Conservation (phyloP, 2,113 vertebrate genomes). For the Seriola rivoliana region DNA sequence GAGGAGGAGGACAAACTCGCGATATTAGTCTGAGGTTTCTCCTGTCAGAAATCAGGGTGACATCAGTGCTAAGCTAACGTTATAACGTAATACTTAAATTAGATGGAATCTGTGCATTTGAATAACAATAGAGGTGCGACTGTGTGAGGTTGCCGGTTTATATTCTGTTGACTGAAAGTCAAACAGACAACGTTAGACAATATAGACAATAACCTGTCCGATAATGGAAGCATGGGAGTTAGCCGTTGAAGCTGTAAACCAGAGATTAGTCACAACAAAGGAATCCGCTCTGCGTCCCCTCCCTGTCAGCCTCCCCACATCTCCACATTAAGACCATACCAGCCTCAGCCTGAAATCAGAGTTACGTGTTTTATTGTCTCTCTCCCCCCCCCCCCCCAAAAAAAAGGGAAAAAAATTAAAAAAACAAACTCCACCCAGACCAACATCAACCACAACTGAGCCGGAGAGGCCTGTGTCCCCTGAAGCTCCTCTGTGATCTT, state of each 20-base stretch:
- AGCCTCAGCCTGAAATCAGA: neutral
- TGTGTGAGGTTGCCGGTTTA: neutral
- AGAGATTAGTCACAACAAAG: conserved; percentile 82
- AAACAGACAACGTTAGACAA: accelerated
- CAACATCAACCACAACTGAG: neutral
- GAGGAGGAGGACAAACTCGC: too few species aligned
- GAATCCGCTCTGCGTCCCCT: conserved; percentile 73
- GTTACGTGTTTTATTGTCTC: neutral
- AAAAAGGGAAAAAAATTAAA: too few species aligned
- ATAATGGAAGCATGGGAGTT: conserved; percentile 48
- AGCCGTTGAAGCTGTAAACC: conserved; percentile 42
- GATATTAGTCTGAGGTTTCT: neutral
- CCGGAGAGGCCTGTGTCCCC: conserved; percentile 24
- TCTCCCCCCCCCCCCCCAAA: too few species aligned
- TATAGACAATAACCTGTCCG: conserved; percentile 38
- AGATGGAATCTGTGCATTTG: accelerated
- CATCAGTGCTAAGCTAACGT: neutral
- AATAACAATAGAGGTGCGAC: accelerated
- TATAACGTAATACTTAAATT: accelerated
- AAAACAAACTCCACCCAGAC: conserved; percentile 19
- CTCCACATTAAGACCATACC: neutral
- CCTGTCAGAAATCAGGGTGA: neutral
- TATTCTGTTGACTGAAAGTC: neutral
- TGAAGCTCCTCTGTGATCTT: neutral
- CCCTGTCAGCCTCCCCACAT: conserved; percentile 41